These are phyloP conservation scores for Nemotelus nigrinus DNA, from an alignment of 2,888 invertebrate genomes.

Conservation along the genomic window DNA sequence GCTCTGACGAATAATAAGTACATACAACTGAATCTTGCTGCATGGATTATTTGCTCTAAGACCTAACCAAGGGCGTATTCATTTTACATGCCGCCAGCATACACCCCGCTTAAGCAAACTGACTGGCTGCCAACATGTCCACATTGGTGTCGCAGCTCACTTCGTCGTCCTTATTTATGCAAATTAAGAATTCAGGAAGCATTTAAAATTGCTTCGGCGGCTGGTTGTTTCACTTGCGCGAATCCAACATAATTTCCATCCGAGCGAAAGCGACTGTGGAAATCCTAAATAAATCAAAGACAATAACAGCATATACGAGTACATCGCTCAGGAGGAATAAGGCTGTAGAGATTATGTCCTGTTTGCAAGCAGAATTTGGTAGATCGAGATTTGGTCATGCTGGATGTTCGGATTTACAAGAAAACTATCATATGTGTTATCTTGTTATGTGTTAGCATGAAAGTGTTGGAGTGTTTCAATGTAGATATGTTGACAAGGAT, in stretches of 20 bases:
- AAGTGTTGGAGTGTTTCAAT: neutral
- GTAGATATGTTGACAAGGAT: no score
- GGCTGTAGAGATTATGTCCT: neutral
- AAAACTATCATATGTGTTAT: slow-evolving; percentile 7
- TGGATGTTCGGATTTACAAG: neutral
- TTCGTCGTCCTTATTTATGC: slow-evolving; percentile 30
- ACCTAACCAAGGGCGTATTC: neutral
- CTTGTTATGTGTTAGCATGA: slow-evolving; percentile 3
- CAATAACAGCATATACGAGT: slow-evolving; percentile 12
- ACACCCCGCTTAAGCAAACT: neutral
- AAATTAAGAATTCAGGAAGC: slow-evolving; percentile 44
- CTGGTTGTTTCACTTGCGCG: slow-evolving; percentile 30
- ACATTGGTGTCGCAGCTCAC: neutral
- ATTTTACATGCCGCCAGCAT: neutral
- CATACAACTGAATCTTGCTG: neutral
- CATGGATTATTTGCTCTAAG: neutral
- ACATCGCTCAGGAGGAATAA: slow-evolving; percentile 16
- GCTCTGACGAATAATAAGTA: slow-evolving; percentile 16
- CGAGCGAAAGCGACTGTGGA: slow-evolving; percentile 18
- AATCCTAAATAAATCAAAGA: slow-evolving; percentile 39
- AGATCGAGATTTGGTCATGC: slow-evolving; percentile 24
- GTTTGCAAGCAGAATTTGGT: neutral
- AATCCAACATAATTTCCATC: slow-evolving; percentile 32
- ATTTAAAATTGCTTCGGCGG: slow-evolving; percentile 40
- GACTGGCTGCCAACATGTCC: slow-evolving; percentile 36